Conservation (phyloP, 92 coral and sea anemone species). For the Pocillopora grandis region DNA sequence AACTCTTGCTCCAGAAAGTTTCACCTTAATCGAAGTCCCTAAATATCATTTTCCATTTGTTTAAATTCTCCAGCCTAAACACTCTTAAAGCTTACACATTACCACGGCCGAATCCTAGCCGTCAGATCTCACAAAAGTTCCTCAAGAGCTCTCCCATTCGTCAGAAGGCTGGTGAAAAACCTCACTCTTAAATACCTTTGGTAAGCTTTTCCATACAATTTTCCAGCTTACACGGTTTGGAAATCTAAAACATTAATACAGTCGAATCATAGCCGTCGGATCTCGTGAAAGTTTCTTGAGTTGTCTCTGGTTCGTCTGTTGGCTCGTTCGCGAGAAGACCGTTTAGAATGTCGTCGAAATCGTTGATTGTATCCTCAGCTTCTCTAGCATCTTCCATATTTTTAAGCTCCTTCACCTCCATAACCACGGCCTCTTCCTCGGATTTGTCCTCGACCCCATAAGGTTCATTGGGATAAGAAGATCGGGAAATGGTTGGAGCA, state of each 20-base stretch:
- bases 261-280: slow-evolving; percentile 31
- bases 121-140: too few species aligned
- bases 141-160: too few species aligned
- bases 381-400: neutral
- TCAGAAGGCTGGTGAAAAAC: too few species aligned
- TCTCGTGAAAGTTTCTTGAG: neutral
- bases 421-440: slow-evolving; percentile 41
- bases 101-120: too few species aligned
- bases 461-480: slow-evolving; percentile 43
- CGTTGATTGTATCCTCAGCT: neutral
- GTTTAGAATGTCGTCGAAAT: slow-evolving; percentile 28
- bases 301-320: neutral
- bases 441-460: slow-evolving; percentile 42
- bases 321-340: slow-evolving; percentile 2
- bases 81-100: too few species aligned
- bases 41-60: too few species aligned
- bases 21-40: too few species aligned
- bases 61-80: too few species aligned
- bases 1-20: too few species aligned
- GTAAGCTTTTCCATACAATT: too few species aligned
- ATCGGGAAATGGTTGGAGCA: neutral
- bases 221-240: too few species aligned
- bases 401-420: slow-evolving; percentile 44
- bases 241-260: slow-evolving; percentile 20
- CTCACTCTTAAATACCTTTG: neutral